Conservation (phyloP, 2,797 vertebrate genomes). For the Euthynnus affinis region DNA sequence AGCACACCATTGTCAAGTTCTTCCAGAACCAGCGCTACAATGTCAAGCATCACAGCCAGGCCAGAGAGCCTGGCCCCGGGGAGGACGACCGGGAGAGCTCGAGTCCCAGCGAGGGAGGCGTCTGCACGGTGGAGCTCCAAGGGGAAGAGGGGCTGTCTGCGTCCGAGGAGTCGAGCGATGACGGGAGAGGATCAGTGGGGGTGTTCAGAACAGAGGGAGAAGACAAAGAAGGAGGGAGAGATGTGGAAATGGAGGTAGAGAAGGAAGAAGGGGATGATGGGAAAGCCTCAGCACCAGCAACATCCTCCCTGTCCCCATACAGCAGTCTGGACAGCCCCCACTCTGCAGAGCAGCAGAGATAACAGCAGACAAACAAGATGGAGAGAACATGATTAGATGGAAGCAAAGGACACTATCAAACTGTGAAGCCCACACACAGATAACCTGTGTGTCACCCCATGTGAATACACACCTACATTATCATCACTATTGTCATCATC, state of each 20-base stretch:
- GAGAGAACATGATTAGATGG: neutral
- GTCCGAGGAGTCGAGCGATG: conserved; percentile 91
- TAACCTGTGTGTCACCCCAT: no score
- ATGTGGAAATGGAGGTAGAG: conserved; percentile 60
- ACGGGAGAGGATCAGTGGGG: conserved; percentile 88
- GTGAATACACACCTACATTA: neutral
- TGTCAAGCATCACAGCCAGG: conserved; percentile 93
- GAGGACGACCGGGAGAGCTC: conserved; percentile 61
- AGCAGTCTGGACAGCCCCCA: conserved; percentile 73
- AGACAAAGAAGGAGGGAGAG: conserved; percentile 28
- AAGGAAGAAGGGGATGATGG: conserved; percentile 61
- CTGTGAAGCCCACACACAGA: conserved; percentile 5
- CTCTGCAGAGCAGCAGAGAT: conserved; percentile 78
- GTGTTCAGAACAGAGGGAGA: conserved; percentile 66
- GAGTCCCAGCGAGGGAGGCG: conserved; percentile 52
- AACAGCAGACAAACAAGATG: conserved; percentile 47
- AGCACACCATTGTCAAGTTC: conserved; percentile 98
- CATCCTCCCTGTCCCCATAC: conserved; percentile 69
- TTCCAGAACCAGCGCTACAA: conserved; percentile 99
- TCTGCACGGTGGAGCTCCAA: conserved; percentile 67
- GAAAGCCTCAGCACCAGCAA: conserved; percentile 53
- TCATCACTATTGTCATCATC: neutral
- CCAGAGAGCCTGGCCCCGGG: conserved; percentile 83
- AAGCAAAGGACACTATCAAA: conserved; percentile 11
- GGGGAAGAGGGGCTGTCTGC: conserved; percentile 88